Base-by-base conservation (phyloP, 2,113 vertebrate species). In the Lophotis ruficrista region DNA sequence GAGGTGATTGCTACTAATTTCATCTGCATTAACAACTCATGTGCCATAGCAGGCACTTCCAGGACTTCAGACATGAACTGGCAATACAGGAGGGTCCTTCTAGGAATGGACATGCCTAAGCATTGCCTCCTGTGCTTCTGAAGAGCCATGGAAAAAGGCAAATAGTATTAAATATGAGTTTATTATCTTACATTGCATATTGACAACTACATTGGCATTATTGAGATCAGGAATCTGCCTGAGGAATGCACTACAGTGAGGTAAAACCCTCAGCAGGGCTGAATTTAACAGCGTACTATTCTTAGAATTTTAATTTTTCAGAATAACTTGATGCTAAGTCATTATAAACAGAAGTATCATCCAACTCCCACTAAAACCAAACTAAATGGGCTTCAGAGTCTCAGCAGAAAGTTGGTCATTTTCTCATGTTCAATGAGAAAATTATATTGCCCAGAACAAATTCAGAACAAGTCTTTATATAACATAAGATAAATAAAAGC, bases 1-100 rank as follows among this genome's bases (percentile, higher is more conserved):
- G 53, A 78, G 76, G 66, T 90, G 85, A 96, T 41, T 50, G 30
- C 54, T 83, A 82, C 51, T 88, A 68, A 93, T 86, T 92, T 83
- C 19, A 68, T 58, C 68, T 90, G 33, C 61, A 60, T 77, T 83
- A 91, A 64, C 90, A 78, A 15, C 57, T 76, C 25, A 7, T 53
- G 53, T n/a, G 62, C 84, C 79, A 85, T 5, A 72, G 58, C 31
- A 85, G 50, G 71, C 38, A 60, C 20, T 50, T 69, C 56, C 20
- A 94, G 76, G 47, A 61, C 69, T 93, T 75, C 56, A 65, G 37
- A 15, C 54, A 37, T 2, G 24, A 83, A 18, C 24, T 72, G 38
- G 68, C 33, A 86, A 86, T 4, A 77, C 23, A 45, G 38, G 35
- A 61, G 56, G 69, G n/a, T 30, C 47, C 27, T 89, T 93, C 68